Base-by-base conservation (phyloP, 92 coral and sea anemone genomes). In the Palythoa grandiflora region DNA sequence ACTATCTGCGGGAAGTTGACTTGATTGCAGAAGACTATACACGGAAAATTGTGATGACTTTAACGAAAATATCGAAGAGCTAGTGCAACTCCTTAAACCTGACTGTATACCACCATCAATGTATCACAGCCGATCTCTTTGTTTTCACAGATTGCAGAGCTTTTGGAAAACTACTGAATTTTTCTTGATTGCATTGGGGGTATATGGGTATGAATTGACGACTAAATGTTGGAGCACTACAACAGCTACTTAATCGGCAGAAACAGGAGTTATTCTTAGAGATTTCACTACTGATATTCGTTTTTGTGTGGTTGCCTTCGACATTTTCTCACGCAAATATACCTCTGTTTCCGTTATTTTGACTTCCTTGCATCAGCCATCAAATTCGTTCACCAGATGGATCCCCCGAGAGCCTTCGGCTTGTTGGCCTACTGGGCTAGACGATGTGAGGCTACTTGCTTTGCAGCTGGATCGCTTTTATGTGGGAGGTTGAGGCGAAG, bases 281-380 rank as follows among this genome's bases (percentile, higher is more conserved):
- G n/a, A 21, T 65, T 19, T 65, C 5, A 40, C 47, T 5, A 40
- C 47, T 40, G 5, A 40, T 40, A 40, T 40, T 65, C n/a, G 19
- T 60, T 60, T 65, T 65, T 17, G 37, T 8, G 71, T 65, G 71
- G 73, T 37, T 38, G 38, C 47, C 85, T 19, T 19, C 48, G 50
- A 59, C 63, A 52, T 77, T 77, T 77, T 61, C 40, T 71, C 73
- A 71, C 72, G 71, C 68, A 44, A 80, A 80, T 36, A 79, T 47
- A 55, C 47, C 84, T 44, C 38, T 40, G 13, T 15, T 79, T 79
- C 68, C 68, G 73, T 79, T 68, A 79, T 61, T 63, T 36, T 36
- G 66, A 52, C 84, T 55, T 38, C 63, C 68, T 68, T 51, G 79
- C 65, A 61, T 55, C 55, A 48, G 21, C 61, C 59, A 50, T 48